These are phyloP conservation scores for Drosophila kurseongensis DNA, from an alignment of 1,140 invertebrate genomes.

Conservation along the genomic window DNA sequence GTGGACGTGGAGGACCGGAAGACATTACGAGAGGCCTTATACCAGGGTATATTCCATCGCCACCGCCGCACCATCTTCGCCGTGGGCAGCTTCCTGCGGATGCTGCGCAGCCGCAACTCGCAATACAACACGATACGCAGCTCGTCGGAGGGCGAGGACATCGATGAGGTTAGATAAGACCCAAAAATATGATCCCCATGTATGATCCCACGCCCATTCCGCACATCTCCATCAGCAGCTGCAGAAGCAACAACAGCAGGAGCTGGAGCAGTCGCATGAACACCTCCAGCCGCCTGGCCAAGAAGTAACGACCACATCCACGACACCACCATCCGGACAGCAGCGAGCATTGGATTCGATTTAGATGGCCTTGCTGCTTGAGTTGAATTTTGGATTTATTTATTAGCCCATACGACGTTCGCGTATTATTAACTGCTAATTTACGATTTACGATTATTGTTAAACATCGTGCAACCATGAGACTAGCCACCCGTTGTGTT, in stretches of 20 bases:
- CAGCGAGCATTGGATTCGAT: constrained; percentile 52
- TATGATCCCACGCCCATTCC: constrained; percentile 35
- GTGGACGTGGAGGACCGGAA: constrained; percentile 84
- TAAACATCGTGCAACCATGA: constrained; percentile 47
- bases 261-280: constrained; percentile 5
- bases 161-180: constrained; percentile 84
- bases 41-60: constrained; percentile 92
- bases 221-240: constrained; percentile 39
- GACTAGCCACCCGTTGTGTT: constrained; percentile 72
- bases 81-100: constrained; percentile 91
- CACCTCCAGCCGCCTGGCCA: constrained; percentile 11
- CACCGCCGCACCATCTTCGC: constrained; percentile 92
- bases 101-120: constrained; percentile 91
- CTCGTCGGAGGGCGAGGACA: constrained; percentile 83
- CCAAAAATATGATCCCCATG: constrained; percentile 12
- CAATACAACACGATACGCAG: constrained; percentile 91
- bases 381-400: constrained; percentile 19
- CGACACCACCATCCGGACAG: constrained; percentile 24
- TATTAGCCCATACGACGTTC: constrained; percentile 3
- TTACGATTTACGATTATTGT: constrained; percentile 9
- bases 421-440: constrained; percentile 22
- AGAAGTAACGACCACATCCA: constrained; percentile 29
- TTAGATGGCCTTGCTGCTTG: constrained; percentile 23
- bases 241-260: constrained; percentile 3
- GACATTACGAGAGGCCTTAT: constrained; percentile 89